Evolutionary conservation across 2,113 vertebrate species (phyloP).

Genomic region (Toxotes jaculatrix): DNA sequence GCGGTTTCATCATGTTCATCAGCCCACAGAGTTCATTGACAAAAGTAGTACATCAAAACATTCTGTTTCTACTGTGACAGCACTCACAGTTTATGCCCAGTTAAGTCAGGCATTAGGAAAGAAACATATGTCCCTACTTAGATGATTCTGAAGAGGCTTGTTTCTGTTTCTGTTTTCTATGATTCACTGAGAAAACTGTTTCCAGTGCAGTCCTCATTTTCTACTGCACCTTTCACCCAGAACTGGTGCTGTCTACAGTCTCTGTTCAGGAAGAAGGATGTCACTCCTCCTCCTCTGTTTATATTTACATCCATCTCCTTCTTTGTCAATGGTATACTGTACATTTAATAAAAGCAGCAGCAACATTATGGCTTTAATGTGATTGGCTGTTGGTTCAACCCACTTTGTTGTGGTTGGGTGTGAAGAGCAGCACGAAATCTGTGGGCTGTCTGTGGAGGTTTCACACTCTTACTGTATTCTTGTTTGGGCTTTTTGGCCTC

Average conservation of each 20-base stretch:
- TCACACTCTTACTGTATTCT: slow-evolving; percentile 15
- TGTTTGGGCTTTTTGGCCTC: slow-evolving; percentile 30
- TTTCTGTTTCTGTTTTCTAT: neutral
- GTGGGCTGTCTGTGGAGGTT: slow-evolving; percentile 45
- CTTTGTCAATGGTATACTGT: slow-evolving; percentile 12
- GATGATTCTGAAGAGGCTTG: neutral
- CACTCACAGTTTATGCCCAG: neutral
- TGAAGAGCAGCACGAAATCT: slow-evolving; percentile 18
- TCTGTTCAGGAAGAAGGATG: neutral
- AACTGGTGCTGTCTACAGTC: neutral
- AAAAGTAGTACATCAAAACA: slow-evolving; percentile 38
- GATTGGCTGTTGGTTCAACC: neutral
- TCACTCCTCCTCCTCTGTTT: slow-evolving; percentile 10
- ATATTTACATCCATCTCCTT: neutral
- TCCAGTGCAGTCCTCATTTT: neutral
- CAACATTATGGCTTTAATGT: neutral
- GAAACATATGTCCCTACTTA: neutral
- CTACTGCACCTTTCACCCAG: neutral
- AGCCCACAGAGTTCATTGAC: slow-evolving; percentile 28
- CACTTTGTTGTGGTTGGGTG: slow-evolving; percentile 10
- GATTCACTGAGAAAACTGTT: neutral
- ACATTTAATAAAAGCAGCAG: neutral
- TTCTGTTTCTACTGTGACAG: neutral
- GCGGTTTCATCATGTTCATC: slow-evolving; percentile 36
- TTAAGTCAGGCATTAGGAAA: neutral